Percentiles rank a stretch among this genome's conserved stretches.
These are phyloP conservation scores for Zelleria hepariella DNA, from an alignment of 2,888 invertebrate genomes.

Conservation along the genomic window DNA sequence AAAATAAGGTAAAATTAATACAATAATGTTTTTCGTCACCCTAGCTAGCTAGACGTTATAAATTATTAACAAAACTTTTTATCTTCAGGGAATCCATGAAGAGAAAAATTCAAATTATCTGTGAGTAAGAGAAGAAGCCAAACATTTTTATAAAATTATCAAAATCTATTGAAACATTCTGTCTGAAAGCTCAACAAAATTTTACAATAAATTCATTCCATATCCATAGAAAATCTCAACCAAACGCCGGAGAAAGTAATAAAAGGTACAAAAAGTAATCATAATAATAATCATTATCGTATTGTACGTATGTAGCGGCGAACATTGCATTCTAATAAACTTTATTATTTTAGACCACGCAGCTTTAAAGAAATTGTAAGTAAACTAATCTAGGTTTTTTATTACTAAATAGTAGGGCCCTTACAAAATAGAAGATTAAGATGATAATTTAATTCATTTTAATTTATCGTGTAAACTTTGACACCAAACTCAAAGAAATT, in stretches of 20 bases:
- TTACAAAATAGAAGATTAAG: too few relatives aligned
- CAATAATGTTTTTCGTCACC: too few relatives aligned
- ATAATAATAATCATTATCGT: too few relatives aligned
- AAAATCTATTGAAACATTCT: neutral
- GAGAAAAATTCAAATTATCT: neutral
- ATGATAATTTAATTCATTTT: too few relatives aligned
- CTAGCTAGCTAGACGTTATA: too few relatives aligned
- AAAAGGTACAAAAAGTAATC: neutral
- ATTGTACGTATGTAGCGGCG: too few relatives aligned
- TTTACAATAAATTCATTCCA: too few relatives aligned
- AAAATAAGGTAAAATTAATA: neutral
- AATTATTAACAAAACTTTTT: neutral
- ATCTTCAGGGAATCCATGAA: neutral
- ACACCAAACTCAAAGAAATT: too few relatives aligned
- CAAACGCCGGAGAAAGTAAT: neutral
- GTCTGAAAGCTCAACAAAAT: too few relatives aligned
- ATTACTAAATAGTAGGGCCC: too few relatives aligned
- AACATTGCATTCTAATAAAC: neutral
- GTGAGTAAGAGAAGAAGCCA: neutral
- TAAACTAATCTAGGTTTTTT: neutral
- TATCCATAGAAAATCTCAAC: too few relatives aligned
- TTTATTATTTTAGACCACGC: neutral
- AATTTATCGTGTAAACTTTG: too few relatives aligned
- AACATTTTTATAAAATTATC: neutral
- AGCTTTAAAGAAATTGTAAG: neutral